A percentile compares a stretch with the other conserved stretches of the same genome.
Evolutionary conservation across 92 coral and sea anemone species (phyloP).

Genomic region (Zoanthus solanderi): DNA sequence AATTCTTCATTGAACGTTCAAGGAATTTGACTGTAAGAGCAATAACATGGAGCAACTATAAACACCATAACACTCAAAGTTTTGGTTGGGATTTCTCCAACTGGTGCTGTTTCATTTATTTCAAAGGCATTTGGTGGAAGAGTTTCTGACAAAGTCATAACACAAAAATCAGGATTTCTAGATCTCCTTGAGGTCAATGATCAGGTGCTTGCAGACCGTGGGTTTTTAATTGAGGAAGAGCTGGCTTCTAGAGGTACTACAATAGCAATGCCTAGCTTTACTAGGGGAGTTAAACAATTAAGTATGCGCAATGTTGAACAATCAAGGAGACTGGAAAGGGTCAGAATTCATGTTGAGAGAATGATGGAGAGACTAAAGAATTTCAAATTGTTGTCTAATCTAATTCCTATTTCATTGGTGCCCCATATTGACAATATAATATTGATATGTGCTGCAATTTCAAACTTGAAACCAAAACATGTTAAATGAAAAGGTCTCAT

Average conservation of each 20-base stretch:
- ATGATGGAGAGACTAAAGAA: constrained; percentile 63
- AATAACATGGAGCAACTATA: constrained; percentile 62
- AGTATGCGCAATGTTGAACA: constrained; percentile 49
- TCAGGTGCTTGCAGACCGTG: constrained; percentile 68
- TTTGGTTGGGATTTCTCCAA: constrained; percentile 66
- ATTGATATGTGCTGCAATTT: constrained; percentile 48
- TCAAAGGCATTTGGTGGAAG: constrained; percentile 69
- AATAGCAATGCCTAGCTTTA: constrained; percentile 53
- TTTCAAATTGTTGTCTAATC: constrained; percentile 35
- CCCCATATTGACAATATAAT: constrained; percentile 49
- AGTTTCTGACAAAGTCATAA: constrained; percentile 64
- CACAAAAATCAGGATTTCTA: constrained; percentile 62
- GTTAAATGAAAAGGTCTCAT: constrained; percentile 27
- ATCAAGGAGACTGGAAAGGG: constrained; percentile 49
- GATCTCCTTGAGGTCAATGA: constrained; percentile 60
- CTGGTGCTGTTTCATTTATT: constrained; percentile 65
- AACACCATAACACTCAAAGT: constrained; percentile 67
- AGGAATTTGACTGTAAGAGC: constrained; percentile 61
- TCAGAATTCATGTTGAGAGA: constrained; percentile 15
- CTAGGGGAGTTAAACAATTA: constrained; percentile 48
- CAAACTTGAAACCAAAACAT: constrained; percentile 48
- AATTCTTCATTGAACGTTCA: constrained; percentile 59
- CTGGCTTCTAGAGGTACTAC: constrained; percentile 58
- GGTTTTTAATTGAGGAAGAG: constrained; percentile 64
- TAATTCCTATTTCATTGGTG: constrained; percentile 39